Evolutionary conservation across 2,113 vertebrate species (phyloP).

Genomic region (Panthera leo): DNA sequence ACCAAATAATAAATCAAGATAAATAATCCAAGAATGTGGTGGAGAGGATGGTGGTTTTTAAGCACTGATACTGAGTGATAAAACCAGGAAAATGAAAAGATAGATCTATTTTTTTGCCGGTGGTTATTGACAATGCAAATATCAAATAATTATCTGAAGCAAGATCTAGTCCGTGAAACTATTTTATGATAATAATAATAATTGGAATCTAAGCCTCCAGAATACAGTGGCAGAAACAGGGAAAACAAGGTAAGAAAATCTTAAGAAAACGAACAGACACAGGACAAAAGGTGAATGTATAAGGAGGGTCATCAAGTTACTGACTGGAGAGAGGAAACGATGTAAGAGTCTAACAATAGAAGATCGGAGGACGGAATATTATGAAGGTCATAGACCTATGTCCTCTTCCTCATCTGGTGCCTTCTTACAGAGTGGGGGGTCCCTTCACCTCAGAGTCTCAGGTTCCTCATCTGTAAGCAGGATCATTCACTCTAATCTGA

Average conservation of each 20-base stretch:
- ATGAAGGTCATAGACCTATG: not conserved
- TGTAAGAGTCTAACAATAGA: not conserved
- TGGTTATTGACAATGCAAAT: not conserved
- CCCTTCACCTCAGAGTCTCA: not conserved
- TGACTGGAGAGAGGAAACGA: not conserved
- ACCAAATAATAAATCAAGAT: not conserved
- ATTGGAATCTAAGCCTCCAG: not conserved
- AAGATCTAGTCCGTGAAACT: not conserved
- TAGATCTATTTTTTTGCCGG: not conserved
- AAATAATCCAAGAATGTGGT: not conserved
- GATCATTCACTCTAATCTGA: not conserved
- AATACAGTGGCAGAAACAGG: not conserved
- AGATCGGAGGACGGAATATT: too few relatives aligned
- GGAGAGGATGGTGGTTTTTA: not conserved
- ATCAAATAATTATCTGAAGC: not conserved
- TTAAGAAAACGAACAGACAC: not conserved
- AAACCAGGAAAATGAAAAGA: not conserved
- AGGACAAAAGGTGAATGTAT: not conserved
- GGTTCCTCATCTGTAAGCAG: not conserved
- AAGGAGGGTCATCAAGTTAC: not conserved
- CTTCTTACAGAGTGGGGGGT: not conserved
- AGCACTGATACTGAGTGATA: not conserved
- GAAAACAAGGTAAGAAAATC: not conserved
- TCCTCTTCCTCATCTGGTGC: too few relatives aligned
- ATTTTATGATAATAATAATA: not conserved